A percentile compares a stretch with the other conserved stretches of the same genome.
These are phyloP conservation scores for Coleophora flavipennella DNA, from an alignment of 2,888 invertebrate species.

Conservation along the genomic window DNA sequence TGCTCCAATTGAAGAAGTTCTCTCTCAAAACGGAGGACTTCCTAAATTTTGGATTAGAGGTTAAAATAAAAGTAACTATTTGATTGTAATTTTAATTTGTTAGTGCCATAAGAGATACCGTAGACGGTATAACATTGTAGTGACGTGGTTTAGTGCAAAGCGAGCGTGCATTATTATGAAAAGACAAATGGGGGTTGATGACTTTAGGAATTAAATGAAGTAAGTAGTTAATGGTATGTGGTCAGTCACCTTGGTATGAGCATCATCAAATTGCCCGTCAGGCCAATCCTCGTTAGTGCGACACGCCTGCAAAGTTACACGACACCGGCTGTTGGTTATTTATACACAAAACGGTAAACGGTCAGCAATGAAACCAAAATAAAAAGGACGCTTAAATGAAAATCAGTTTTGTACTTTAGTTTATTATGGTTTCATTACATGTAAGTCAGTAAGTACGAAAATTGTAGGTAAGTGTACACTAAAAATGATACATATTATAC, in stretches of 20 bases:
- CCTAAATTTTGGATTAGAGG: conserved; percentile 47
- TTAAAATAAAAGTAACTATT: not conserved
- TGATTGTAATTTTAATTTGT: not conserved
- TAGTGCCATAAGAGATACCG: not conserved
- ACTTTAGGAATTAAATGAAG: too few relatives aligned
- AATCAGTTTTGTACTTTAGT: not conserved
- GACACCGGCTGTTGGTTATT: conserved; percentile 59
- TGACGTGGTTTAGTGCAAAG: conserved; percentile 24
- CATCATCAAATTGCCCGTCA: conserved; percentile 61
- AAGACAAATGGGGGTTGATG: not conserved
- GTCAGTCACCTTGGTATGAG: conserved; percentile 63
- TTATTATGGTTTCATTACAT: not conserved
- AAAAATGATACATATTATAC: too few relatives aligned
- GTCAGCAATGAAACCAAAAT: not conserved
- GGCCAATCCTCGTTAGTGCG: conserved; percentile 62
- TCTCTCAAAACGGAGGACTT: conserved; percentile 84
- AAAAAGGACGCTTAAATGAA: not conserved
- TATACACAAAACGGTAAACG: conserved; percentile 36
- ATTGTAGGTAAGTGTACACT: conserved; percentile 15
- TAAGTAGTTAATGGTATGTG: not conserved
- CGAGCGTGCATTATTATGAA: conserved; percentile 27
- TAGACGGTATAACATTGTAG: conserved; percentile 14
- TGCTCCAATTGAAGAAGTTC: conserved; percentile 84
- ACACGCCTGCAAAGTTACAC: conserved; percentile 50
- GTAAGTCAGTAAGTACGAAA: conserved; percentile 7